Percentiles rank a stretch among this genome's conserved stretches.
Evolutionary conservation across 2,888 invertebrate genomes (phyloP).

Genomic region (Lysandra coridon): DNA sequence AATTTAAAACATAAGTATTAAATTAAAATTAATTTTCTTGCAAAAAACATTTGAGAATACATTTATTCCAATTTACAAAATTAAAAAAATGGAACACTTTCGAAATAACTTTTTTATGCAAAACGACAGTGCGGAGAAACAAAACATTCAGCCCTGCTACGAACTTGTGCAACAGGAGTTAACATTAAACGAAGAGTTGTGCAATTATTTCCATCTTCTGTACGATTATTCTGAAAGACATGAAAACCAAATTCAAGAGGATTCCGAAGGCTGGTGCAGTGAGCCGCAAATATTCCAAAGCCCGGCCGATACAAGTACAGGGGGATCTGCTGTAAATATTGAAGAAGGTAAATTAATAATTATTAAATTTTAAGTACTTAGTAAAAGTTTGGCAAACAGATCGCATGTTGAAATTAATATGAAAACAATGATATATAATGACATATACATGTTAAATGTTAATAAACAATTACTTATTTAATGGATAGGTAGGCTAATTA

Average conservation of each 20-base stretch:
- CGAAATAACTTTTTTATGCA: constrained; percentile 50
- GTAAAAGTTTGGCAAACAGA: neutral
- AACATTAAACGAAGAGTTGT: constrained; percentile 41
- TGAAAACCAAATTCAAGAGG: constrained; percentile 40
- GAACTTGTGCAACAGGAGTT: constrained; percentile 44
- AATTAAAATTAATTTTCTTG: neutral
- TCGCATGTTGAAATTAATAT: no score
- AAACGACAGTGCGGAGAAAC: constrained; percentile 44
- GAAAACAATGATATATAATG: no score
- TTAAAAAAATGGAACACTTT: constrained; percentile 55
- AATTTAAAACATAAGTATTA: neutral
- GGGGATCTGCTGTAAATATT: constrained; percentile 52
- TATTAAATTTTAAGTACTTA: neutral
- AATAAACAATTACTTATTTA: no score
- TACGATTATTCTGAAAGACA: constrained; percentile 52
- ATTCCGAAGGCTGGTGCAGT: constrained; percentile 48
- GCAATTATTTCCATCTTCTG: constrained; percentile 56
- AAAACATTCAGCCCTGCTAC: constrained; percentile 43
- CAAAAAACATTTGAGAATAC: neutral
- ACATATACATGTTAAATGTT: no score
- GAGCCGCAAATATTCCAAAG: constrained; percentile 44
- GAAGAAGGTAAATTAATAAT: constrained; percentile 55
- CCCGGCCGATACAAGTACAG: constrained; percentile 48
- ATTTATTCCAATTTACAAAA: neutral
- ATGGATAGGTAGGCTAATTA: no score